Percentiles rank a stretch among this genome's conserved stretches.
Conservation (phyloP, 2,113 vertebrate species). For the Sterrhoptilus dennistouni region DNA sequence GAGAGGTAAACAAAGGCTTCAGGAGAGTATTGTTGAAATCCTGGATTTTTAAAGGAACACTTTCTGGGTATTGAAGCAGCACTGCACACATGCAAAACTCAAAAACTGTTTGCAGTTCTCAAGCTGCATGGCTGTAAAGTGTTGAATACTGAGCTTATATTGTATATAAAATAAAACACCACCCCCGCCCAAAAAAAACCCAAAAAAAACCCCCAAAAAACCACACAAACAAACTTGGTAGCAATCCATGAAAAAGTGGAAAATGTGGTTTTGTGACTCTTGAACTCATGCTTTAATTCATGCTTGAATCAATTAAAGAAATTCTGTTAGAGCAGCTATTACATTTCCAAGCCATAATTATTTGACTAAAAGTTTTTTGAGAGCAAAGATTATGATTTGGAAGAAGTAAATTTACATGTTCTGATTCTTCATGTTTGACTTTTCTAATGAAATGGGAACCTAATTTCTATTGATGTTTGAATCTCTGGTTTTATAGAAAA, state of each 20-base stretch:
- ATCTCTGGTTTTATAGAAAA: neutral
- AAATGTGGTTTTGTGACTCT: neutral
- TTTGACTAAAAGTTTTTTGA: neutral
- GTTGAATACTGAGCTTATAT: neutral
- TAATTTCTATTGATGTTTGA: neutral
- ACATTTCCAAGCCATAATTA: neutral
- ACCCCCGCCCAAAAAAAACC: rapidly evolving
- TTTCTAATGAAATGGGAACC: neutral
- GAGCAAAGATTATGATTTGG: neutral
- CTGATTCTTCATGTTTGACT: neutral
- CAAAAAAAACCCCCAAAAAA: neutral
- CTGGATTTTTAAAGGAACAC: neutral
- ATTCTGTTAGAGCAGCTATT: neutral
- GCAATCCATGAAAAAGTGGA: neutral
- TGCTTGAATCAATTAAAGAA: neutral
- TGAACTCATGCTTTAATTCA: neutral
- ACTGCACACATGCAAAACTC: rapidly evolving
- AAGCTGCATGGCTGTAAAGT: neutral
- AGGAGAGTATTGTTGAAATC: neutral
- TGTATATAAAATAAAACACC: neutral
- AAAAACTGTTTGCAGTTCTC: neutral
- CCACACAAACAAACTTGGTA: neutral
- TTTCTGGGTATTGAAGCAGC: neutral
- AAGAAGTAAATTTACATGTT: neutral
- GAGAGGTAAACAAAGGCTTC: neutral